Evolutionary conservation across 2,888 invertebrate genomes (phyloP), one percentile per base, ranked within the genome.

Genomic region (Agrochola macilenta): DNA sequence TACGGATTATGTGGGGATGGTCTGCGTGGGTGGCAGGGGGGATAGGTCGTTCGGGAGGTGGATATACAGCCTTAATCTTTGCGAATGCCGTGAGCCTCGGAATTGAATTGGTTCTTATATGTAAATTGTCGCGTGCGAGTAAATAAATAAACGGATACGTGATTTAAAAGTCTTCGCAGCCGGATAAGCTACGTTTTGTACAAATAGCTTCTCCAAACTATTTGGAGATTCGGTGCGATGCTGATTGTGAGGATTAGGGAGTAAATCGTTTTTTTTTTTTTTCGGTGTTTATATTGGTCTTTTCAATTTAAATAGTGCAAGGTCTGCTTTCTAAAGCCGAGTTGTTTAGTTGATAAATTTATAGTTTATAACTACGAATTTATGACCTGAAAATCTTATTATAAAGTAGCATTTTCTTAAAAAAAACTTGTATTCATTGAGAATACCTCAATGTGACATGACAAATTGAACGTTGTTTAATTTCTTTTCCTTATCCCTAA

Each of bases 41-140:
- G 89, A 84, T 86, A 85, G 88, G 89, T 87, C 85, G 89, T 87
- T 82, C 86, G 80, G 89, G 86, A 89, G 88, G 88, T 88, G 89
- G 89, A 89, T 89, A 91, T 90, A 92, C 89, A 91, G 94, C 95
- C 95, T 94, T 96, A 96, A 96, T 96, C 96, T 95, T 92, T 92
- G 92, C 90, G 92, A 94, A 94, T 90, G 92, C 95, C 94, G 95
- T 93, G 94, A 92, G 94, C 93, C 93, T 93, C 90, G 93, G 93
- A 95, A 96, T 96, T 96, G 96, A 95, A 96, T 96, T 95, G 95
- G 94, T 93, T 94, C 95, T 93, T 94, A 93, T 95, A 95, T 95
- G 95, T 95, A 96, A 95, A 96, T 95, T 93, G 93, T 92, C 92
- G 94, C 94, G 93, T 94, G 94, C 92, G 94, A 95, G 96, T 96